phyloP scores from a whole-genome alignment of 2,113 vertebrate genomes.

The Grammomys dolichurus region DNA sequence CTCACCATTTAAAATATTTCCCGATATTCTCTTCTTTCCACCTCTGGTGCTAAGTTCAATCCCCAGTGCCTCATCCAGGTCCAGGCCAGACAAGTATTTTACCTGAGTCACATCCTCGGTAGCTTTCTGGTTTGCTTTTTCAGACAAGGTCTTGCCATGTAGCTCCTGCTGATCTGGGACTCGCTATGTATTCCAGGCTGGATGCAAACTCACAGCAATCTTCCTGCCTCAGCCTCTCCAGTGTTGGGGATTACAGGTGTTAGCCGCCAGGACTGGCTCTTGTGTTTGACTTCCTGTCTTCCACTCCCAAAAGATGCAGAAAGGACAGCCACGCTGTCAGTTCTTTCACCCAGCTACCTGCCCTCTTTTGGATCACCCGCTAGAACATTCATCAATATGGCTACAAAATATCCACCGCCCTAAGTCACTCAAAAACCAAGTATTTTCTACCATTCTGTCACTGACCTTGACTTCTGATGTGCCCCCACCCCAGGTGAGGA shows the following conservation, averaged over 20 bases:
- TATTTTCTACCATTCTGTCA: not conserved
- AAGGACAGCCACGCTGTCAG: not conserved
- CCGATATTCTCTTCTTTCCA: no score
- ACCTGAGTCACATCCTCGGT: not conserved
- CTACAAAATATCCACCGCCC: not conserved
- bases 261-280: not conserved
- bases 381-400: not conserved
- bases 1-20: slow-evolving; percentile 10
- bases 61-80: not conserved
- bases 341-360: slow-evolving; percentile 41
- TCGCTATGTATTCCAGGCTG: not conserved
- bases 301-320: not conserved
- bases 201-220: not conserved
- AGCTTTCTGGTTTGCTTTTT: not conserved
- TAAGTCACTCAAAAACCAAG: not conserved
- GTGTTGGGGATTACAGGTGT: not conserved
- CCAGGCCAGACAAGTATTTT: not conserved
- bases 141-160: not conserved
- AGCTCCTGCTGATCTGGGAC: not conserved
- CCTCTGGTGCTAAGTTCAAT: no score
- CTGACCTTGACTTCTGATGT: slow-evolving; percentile 29
- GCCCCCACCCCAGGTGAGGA: not conserved
- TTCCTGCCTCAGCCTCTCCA: not conserved
- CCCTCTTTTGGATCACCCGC: slow-evolving; percentile 47
- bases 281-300: not conserved